Evolutionary conservation across 2,797 vertebrate genomes (phyloP).

Genomic region (Gila robusta): DNA sequence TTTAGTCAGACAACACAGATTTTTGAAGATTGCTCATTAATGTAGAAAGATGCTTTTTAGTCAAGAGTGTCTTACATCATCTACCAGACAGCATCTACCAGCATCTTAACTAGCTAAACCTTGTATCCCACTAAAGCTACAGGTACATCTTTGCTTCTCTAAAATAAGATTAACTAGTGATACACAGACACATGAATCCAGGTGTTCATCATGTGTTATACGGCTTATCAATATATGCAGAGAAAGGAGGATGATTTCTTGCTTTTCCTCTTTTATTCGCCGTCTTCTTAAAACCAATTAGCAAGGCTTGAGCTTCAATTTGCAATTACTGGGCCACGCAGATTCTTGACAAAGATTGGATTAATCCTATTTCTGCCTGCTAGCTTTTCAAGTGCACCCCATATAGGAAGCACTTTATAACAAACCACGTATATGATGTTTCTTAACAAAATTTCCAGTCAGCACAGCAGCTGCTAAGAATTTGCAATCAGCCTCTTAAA

Average conservation of each 20-base stretch:
- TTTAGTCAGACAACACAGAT: not conserved
- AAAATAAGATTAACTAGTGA: not conserved
- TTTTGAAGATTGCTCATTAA: not conserved
- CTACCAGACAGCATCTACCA: not conserved
- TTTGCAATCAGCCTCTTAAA: not conserved
- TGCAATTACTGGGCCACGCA: conserved; percentile 14
- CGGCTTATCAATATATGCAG: not conserved
- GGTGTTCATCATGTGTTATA: not conserved
- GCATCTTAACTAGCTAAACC: not conserved
- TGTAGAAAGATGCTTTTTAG: not conserved
- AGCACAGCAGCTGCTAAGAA: not conserved
- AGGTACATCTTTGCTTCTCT: not conserved
- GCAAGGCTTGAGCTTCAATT: conserved; percentile 13
- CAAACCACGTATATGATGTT: conserved; percentile 61
- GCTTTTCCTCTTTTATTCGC: conserved; percentile 5
- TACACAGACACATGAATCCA: not conserved
- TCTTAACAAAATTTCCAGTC: conserved; percentile 62
- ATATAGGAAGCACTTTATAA: conserved; percentile 73
- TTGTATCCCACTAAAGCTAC: not conserved
- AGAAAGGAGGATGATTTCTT: conserved; percentile 2
- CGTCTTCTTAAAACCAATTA: conserved; percentile 50
- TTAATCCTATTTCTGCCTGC: conserved; percentile 72
- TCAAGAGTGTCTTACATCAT: not conserved
- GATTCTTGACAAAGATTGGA: conserved; percentile 74
- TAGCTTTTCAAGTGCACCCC: conserved; percentile 66